Conservation (phyloP, 2,797 vertebrate genomes). For the Psittacula echo region DNA sequence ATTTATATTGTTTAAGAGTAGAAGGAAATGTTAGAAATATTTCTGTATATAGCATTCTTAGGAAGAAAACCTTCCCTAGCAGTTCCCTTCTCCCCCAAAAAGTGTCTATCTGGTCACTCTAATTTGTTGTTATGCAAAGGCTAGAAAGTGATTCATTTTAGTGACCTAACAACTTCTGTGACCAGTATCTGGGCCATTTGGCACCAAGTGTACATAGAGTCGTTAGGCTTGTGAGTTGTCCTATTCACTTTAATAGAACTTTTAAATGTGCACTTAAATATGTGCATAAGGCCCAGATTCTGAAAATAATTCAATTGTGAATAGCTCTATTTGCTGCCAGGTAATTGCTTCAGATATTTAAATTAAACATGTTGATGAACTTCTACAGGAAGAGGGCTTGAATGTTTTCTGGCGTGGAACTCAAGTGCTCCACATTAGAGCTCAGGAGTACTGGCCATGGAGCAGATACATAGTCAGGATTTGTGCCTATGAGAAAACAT, state of each 20-base stretch:
- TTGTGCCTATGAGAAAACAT: neutral
- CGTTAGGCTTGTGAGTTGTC: neutral
- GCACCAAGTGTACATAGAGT: neutral
- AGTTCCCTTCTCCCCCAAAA: rapidly evolving
- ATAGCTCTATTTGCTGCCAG: neutral
- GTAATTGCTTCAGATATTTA: neutral
- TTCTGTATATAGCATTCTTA: neutral
- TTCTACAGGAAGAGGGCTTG: neutral
- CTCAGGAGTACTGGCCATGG: neutral
- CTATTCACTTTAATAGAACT: neutral
- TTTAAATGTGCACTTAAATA: neutral
- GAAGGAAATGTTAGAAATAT: neutral
- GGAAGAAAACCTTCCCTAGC: neutral
- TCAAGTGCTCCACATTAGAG: neutral
- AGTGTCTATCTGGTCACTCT: neutral
- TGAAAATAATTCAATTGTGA: neutral
- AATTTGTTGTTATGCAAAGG: neutral
- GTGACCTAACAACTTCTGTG: neutral
- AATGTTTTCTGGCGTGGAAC: neutral
- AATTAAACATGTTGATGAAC: neutral
- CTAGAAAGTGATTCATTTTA: neutral
- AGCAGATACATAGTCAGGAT: neutral
- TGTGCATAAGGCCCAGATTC: neutral
- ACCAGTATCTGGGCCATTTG: neutral
- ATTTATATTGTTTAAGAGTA: neutral